Percentiles rank a stretch among this genome's conserved stretches.
These are phyloP conservation scores for Limenitis arthemis DNA, from an alignment of 2,888 invertebrate species.

Conservation along the genomic window DNA sequence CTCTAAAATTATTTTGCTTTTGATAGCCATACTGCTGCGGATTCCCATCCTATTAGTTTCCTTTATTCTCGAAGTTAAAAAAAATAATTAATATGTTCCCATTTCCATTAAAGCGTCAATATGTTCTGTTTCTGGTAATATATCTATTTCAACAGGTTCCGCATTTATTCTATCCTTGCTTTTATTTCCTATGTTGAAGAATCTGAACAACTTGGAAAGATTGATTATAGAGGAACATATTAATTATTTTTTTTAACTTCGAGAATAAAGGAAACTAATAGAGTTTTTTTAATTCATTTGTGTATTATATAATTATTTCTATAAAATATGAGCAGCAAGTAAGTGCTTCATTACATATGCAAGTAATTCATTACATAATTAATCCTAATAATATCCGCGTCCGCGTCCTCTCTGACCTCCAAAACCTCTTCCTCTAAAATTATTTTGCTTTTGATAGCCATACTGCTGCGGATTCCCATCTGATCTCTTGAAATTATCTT, in stretches of 20 bases:
- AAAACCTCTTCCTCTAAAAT: constrained; percentile 24
- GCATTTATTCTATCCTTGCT: constrained; percentile 38
- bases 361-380: constrained; percentile 9
- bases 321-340: not conserved
- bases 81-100: constrained; percentile 37
- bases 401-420: constrained; percentile 43
- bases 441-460: constrained; percentile 25
- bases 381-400: constrained; percentile 30
- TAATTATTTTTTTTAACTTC: too few species aligned
- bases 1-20: too few species aligned
- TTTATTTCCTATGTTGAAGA: constrained; percentile 52
- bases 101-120: constrained; percentile 61
- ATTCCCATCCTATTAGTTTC: too few species aligned
- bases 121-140: constrained; percentile 61
- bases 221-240: constrained; percentile 77
- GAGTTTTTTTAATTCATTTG: too few species aligned
- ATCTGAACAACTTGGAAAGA: constrained; percentile 70
- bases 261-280: too few species aligned
- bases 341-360: not conserved
- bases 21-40: too few species aligned
- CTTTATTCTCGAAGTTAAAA: too few species aligned
- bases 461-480: constrained; percentile 28
- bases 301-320: too few species aligned
- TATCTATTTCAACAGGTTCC: constrained; percentile 56
- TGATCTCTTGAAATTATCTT: constrained; percentile 25